Base-by-base conservation (phyloP, 2,797 vertebrate species). In the Hoplostethus mediterraneus region DNA sequence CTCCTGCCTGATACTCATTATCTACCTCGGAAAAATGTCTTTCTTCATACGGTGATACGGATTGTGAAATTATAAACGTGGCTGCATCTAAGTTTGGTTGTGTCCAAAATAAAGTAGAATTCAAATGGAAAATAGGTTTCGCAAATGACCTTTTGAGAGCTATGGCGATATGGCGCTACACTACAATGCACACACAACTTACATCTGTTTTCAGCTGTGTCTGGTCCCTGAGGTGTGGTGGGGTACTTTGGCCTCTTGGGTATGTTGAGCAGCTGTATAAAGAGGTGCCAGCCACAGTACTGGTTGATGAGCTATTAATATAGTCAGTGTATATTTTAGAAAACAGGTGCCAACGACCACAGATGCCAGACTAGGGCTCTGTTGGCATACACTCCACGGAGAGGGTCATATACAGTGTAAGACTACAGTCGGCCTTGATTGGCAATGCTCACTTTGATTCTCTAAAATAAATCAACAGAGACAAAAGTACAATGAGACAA, bases 41-140 rank as follows among this genome's bases (percentile, higher is more conserved):
- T 14, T 65, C 42, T 73, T 60, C 55, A 58, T 44, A 21, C 67
- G 59, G 47, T n/a, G 38, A 62, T 64, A 47, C 2, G 4, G 12
- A 14, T 16, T 47, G 44, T 47, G 14, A 47, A 47, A 47, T 3
- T 13, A 47, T 47, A 47, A n/a, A n/a, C n/a, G n/a, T n/a, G n/a
- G n/a, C n/a, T n/a, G n/a, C n/a, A n/a, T n/a, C n/a, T n/a, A n/a
- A 47, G 14, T 4, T 16, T 47, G 38, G 7, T 7, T 9, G 6
- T 2, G 6, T 40, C 38, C 38, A 40, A 47, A 47, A 47, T 14
- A 47, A 11, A 13, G 16, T 4, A 47, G 44, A 47, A 5, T 14
- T 47, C 13, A 47, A 14, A 0, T 47, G 44, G 3, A 47, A 47
- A 47, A 47, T 47, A 47, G 1, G 14, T 47, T 47, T 16, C 3